Conservation (phyloP, 2,113 vertebrate species). For the Shinisaurus crocodilurus region DNA sequence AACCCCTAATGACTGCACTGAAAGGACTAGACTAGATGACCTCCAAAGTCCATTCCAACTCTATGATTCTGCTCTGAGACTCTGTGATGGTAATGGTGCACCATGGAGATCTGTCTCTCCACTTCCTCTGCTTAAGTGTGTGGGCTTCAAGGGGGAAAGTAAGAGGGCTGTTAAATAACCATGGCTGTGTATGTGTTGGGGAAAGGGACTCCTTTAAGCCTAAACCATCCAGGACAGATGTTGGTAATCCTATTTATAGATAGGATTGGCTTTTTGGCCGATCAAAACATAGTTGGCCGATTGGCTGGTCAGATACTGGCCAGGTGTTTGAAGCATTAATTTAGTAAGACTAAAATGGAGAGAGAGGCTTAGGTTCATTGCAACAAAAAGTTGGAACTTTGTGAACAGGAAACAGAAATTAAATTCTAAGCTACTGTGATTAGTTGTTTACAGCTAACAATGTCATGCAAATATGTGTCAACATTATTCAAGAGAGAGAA, state of each 20-base stretch:
- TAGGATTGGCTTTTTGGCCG: not conserved
- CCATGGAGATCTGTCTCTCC: not conserved
- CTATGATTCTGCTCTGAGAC: not conserved
- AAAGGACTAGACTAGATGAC: not conserved
- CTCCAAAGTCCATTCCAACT: not conserved
- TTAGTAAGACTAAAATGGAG: not conserved
- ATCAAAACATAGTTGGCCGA: not conserved
- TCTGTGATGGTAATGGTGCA: not conserved
- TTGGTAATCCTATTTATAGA: not conserved
- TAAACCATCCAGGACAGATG: not conserved
- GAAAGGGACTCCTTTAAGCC: not conserved
- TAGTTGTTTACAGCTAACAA: not conserved
- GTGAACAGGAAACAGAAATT: not conserved
- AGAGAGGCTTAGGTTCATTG: not conserved
- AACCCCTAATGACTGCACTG: not conserved
- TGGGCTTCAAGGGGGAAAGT: not conserved
- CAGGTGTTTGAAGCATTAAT: not conserved
- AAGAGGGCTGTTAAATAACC: not conserved
- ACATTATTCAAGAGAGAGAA: not conserved
- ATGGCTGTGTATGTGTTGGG: not conserved
- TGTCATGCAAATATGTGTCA: not conserved
- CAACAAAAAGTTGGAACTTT: not conserved
- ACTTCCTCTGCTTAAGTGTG: not conserved
- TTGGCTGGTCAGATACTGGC: not conserved
- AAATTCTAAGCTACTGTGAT: not conserved